Percentiles rank a stretch among this genome's conserved stretches.
phyloP scores from a whole-genome alignment of 1,140 invertebrate genomes.

The Psix sp. region DNA sequence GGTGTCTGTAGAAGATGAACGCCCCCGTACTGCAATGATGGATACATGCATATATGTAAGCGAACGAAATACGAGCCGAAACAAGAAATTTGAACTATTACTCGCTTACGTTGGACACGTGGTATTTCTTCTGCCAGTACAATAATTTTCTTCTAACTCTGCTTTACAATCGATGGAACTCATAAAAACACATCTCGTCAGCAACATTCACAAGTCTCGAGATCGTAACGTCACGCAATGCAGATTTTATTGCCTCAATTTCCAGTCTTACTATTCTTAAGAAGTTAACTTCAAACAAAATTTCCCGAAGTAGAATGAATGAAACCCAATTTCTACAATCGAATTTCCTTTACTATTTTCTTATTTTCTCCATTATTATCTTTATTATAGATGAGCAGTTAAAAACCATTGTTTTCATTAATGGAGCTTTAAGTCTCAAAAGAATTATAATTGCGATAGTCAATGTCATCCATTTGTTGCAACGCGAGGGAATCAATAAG shows the following conservation, averaged over 20 bases:
- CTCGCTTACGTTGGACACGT: constrained; percentile 30
- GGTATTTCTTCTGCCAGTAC: constrained; percentile 46
- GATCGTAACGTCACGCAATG: neutral
- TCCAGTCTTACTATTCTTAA: neutral
- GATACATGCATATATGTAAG: constrained; percentile 46
- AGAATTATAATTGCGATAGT: no score
- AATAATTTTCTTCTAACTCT: constrained; percentile 55
- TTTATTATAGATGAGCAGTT: no score
- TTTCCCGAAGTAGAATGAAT: no score
- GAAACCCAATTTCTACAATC: no score
- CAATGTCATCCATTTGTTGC: no score
- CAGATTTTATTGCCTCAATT: neutral
- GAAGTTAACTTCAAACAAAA: no score
- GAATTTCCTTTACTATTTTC: no score
- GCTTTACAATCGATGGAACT: constrained; percentile 68
- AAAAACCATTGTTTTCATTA: no score
- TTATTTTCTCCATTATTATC: no score
- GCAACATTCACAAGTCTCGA: constrained; percentile 1
- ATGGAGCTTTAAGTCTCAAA: no score
- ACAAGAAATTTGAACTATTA: constrained; percentile 51
- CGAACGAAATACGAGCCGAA: constrained; percentile 43
- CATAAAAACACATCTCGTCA: constrained; percentile 63
- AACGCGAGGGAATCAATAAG: no score
- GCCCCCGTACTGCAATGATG: constrained; percentile 46
- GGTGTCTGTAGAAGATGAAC: constrained; percentile 52